Base-by-base conservation (phyloP, 2,797 vertebrate species). In the Coregonus sp. region DNA sequence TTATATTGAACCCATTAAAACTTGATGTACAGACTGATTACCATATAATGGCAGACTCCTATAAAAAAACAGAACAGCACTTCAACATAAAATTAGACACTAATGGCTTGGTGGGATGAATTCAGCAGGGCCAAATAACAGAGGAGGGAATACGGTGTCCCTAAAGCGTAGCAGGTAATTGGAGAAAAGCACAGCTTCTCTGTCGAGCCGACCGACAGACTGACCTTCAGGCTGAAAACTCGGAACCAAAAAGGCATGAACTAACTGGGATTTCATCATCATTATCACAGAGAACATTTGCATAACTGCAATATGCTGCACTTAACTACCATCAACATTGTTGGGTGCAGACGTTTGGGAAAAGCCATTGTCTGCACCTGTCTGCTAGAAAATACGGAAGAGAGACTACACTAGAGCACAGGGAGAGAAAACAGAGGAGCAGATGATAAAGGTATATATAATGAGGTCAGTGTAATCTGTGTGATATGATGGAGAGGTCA, bases 121-220 rank as follows among this genome's bases (percentile, higher is more conserved):
- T 66, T 31, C 63, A 31, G 63, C 25, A 4, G 31, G 66, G 66
- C 66, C 31, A 68, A 35, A 37, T 16, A 68, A 67, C 31, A 2
- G 31, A 68, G 66, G 66, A 35, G 66, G 66, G 31, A 68, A 71
- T 71, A 52, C n/a, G n/a, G 40, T 25, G 37, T 71, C 37, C 70
- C 37, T 20, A 52, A 52, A 40, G 70, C 37, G 5, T 18, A 47
- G 70, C 70, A 71, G 70, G 70, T 47, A 47, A 47, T 52, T 68
- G 66, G 29, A 68, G 66, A 37, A 68, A 35, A 68, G 66, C 31
- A 68, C 33, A 68, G 66, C 59, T 63, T 63, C 20, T 63, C 20
- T 29, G n/a, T 63, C 2, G 20, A 63, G 59, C 59, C 16, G 20
- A 63, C 7, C 59, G 9, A 11, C 59, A 29, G 59, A 63, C 59